phyloP scores from a whole-genome alignment of 2,888 invertebrate genomes.

The Notodonta ziczac region DNA sequence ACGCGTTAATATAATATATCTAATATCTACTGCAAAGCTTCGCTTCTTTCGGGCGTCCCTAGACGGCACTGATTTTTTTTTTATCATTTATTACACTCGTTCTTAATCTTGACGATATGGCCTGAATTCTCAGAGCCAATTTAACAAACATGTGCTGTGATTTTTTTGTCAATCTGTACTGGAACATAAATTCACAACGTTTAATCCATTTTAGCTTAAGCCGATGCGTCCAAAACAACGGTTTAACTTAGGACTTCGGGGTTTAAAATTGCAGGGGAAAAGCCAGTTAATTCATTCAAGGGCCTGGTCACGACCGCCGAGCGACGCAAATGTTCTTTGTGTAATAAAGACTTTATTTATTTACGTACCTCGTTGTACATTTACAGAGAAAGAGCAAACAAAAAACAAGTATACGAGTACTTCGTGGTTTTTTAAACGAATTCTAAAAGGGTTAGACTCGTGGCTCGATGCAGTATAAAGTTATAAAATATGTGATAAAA shows the following conservation, averaged over 20 bases:
- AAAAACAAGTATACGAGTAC: conserved; percentile 28
- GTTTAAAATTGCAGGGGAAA: conserved; percentile 36
- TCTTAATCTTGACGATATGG: too few species aligned
- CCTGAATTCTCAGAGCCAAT: not conserved
- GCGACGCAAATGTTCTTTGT: conserved; percentile 45
- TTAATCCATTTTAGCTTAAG: conserved; percentile 9
- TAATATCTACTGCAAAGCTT: too few species aligned
- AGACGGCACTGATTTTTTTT: too few species aligned
- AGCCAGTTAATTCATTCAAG: conserved; percentile 38
- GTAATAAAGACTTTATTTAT: conserved; percentile 46
- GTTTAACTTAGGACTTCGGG: conserved; percentile 18
- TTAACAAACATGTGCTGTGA: not conserved
- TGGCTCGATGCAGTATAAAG: conserved; percentile 7
- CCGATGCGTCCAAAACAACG: conserved; percentile 21
- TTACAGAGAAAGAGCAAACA: conserved; percentile 39
- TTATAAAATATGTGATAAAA: conserved; percentile 15
- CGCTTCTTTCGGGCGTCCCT: too few species aligned
- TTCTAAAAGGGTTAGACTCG: conserved; percentile 32
- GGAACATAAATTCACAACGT: not conserved
- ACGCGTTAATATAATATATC: too few species aligned
- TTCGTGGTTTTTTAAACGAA: conserved; percentile 36
- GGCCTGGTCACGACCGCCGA: conserved; percentile 29
- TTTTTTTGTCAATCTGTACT: not conserved
- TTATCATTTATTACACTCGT: too few species aligned
- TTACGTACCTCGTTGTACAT: conserved; percentile 42